Percentiles rank a stretch among this genome's conserved stretches.
Evolutionary conservation across 2,888 invertebrate species (phyloP).

Genomic region (Meteorus colon): DNA sequence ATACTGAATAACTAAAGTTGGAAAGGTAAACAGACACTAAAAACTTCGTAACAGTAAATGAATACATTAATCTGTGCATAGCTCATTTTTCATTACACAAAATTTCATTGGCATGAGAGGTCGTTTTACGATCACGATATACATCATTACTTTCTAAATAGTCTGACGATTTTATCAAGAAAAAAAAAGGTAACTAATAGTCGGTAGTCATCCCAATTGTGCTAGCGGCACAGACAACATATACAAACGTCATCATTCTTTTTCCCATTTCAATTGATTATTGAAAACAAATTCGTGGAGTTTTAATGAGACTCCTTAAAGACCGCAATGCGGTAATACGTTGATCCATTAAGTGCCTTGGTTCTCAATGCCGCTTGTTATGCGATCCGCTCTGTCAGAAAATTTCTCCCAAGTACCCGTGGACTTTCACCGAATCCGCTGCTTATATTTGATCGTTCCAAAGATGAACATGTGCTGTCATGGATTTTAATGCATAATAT

Average conservation of each 20-base stretch:
- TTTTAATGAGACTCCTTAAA: constrained; percentile 33
- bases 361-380: constrained; percentile 43
- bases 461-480: constrained; percentile 41
- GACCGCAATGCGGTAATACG: constrained; percentile 31
- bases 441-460: constrained; percentile 29
- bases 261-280: constrained; percentile 31
- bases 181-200: background rate
- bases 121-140: constrained; percentile 12
- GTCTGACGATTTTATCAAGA: constrained; percentile 16
- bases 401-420: constrained; percentile 50
- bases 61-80: constrained; percentile 12
- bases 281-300: constrained; percentile 30
- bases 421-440: constrained; percentile 53
- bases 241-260: background rate
- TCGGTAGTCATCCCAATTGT: background rate
- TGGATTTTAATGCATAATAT: constrained; percentile 10
- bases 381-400: constrained; percentile 47
- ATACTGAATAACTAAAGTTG: constrained; percentile 1
- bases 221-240: background rate
- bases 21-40: background rate
- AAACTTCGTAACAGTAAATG: background rate
- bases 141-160: constrained; percentile 38
- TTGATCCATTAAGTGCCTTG: constrained; percentile 41
- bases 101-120: constrained; percentile 29
- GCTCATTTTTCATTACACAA: constrained; percentile 6